Evolutionary conservation across 2,888 invertebrate species (phyloP).

Genomic region (Tachystola acroxantha): DNA sequence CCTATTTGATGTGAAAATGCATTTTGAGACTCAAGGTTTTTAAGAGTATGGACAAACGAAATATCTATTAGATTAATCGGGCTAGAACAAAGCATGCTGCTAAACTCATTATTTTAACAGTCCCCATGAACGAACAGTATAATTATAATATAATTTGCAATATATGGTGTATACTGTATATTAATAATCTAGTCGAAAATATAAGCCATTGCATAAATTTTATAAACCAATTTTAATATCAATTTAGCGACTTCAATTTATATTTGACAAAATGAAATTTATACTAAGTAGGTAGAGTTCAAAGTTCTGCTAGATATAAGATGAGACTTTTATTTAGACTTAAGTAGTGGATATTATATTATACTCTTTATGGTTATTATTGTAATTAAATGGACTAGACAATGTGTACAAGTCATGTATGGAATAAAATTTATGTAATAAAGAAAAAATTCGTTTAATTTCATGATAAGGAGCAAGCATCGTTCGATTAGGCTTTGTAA

Average conservation of each 20-base stretch:
- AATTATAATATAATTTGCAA: constrained; percentile 27
- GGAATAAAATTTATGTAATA: constrained; percentile 36
- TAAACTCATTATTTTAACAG: too few relatives aligned
- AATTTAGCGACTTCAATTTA: constrained; percentile 30
- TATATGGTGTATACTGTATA: constrained; percentile 62
- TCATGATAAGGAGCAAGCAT: too few relatives aligned
- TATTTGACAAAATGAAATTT: background rate
- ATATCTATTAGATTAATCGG: too few relatives aligned
- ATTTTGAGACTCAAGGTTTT: too few relatives aligned
- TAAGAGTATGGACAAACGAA: too few relatives aligned
- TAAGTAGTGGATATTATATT: constrained; percentile 28
- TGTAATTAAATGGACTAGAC: constrained; percentile 22
- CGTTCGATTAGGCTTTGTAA: too few relatives aligned
- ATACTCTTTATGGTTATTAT: constrained; percentile 46
- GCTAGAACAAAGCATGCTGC: too few relatives aligned
- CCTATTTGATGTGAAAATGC: too few relatives aligned
- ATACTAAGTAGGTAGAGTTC: constrained; percentile 12
- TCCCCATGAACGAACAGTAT: background rate
- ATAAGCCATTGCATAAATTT: constrained; percentile 75
- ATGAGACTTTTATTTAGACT: constrained; percentile 23
- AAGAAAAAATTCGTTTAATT: too few relatives aligned
- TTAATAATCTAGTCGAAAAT: constrained; percentile 74
- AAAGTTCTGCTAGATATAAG: constrained; percentile 6
- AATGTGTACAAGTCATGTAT: constrained; percentile 45
- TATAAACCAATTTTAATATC: constrained; percentile 39